Evolutionary conservation across 2,113 vertebrate species (phyloP).

Genomic region (Leptodactylus fuscus): DNA sequence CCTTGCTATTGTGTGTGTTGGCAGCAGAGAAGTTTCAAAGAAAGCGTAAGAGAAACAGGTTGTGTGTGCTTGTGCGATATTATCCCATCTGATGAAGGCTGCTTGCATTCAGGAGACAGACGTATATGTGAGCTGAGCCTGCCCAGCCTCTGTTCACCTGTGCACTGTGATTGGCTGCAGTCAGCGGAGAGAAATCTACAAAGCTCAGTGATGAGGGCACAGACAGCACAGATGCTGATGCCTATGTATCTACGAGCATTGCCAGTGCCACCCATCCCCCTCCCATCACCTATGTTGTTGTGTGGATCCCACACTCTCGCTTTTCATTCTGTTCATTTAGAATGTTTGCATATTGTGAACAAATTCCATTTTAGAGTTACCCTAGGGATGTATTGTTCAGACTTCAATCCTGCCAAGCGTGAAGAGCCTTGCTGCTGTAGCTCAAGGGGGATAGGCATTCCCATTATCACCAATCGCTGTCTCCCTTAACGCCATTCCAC

Average conservation of each 20-base stretch:
- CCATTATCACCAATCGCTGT: constrained; percentile 26
- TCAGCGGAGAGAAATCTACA: constrained; percentile 40
- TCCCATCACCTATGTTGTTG: constrained; percentile 37
- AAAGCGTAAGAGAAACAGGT: constrained; percentile 45
- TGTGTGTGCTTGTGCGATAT: constrained; percentile 16
- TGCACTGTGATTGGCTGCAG: constrained; percentile 54
- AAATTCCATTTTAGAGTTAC: constrained; percentile 46
- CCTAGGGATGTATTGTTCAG: constrained; percentile 52
- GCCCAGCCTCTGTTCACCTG: constrained; percentile 52
- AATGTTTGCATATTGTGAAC: constrained; percentile 52
- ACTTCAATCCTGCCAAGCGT: constrained; percentile 48
- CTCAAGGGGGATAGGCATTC: constrained; percentile 18
- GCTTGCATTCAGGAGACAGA: neutral
- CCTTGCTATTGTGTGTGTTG: neutral
- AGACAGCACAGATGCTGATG: constrained; percentile 53
- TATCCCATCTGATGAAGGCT: constrained; percentile 46
- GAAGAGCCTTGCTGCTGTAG: constrained; percentile 25
- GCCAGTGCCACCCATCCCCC: constrained; percentile 44
- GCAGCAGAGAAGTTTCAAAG: constrained; percentile 34
- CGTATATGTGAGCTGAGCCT: constrained; percentile 29
- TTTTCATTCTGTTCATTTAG: constrained; percentile 45
- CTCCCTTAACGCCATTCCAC: neutral
- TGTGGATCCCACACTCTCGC: constrained; percentile 34
- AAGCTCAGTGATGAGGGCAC: constrained; percentile 48
- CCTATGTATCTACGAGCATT: constrained; percentile 49